Evolutionary conservation across 2,113 vertebrate species (phyloP).

Genomic region (Phrynosoma blainvillii): DNA sequence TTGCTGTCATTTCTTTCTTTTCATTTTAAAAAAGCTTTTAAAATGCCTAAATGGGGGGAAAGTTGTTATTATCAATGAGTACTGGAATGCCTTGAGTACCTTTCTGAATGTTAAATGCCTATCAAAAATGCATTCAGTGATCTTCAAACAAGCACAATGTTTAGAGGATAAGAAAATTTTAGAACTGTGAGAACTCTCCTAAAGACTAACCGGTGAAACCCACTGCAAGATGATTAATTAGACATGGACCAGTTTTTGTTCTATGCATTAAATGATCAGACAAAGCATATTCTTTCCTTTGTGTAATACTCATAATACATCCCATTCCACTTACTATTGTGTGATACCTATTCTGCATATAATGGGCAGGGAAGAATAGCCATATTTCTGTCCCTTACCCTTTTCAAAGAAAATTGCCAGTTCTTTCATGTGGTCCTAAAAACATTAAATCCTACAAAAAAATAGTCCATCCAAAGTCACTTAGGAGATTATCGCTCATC

Average conservation of each 20-base stretch:
- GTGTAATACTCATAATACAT: background rate
- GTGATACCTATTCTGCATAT: background rate
- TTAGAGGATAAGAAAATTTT: conserved; percentile 23
- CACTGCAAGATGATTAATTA: background rate
- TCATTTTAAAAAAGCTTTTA: conserved; percentile 18
- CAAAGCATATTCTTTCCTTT: conserved; percentile 2
- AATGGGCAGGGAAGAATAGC: background rate
- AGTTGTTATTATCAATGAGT: conserved; percentile 19
- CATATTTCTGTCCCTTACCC: background rate
- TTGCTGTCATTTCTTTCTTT: conserved; percentile 22
- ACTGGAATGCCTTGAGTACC: conserved; percentile 3
- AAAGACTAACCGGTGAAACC: background rate
- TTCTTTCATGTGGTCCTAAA: background rate
- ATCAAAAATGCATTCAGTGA: conserved; percentile 1
- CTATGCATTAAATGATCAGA: conserved; percentile 1
- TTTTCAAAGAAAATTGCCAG: background rate
- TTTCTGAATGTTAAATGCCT: conserved; percentile 21
- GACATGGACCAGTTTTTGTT: conserved; percentile 30
- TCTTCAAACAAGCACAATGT: conserved; percentile 16
- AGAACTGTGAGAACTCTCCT: conserved; percentile 11
- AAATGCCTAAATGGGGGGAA: background rate
- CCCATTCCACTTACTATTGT: background rate
- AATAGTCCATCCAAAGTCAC: too few relatives aligned
- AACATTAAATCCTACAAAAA: background rate
- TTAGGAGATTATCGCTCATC: too few relatives aligned